Evolutionary conservation across 2,888 invertebrate species (phyloP).

Genomic region (Laspeyria flexula): DNA sequence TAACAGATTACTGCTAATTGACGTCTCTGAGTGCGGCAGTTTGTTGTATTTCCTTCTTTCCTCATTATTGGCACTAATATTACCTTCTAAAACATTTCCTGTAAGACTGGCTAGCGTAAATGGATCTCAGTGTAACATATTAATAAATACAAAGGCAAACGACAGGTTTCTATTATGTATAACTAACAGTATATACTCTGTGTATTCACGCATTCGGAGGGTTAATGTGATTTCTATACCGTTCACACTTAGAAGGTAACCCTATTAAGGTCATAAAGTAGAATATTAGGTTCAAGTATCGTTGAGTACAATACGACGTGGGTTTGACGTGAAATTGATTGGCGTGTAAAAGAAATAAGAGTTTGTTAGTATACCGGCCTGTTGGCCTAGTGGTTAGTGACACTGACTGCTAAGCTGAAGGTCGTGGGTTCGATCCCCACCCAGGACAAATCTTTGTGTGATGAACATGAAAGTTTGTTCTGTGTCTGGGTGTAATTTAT

Average conservation of each 20-base stretch:
- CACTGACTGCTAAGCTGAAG: no score
- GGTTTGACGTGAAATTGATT: neutral
- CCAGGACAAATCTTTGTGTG: no score
- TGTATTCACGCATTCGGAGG: slow-evolving; percentile 1
- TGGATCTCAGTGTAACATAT: slow-evolving; percentile 53
- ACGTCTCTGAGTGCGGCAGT: no score
- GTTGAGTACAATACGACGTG: neutral
- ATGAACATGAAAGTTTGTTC: no score
- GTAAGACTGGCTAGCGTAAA: slow-evolving; percentile 47
- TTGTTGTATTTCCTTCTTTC: no score
- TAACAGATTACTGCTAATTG: no score
- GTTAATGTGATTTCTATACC: neutral
- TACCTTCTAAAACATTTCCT: neutral
- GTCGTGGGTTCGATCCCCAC: no score
- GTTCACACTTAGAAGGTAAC: neutral
- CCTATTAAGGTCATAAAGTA: neutral
- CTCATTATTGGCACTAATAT: neutral
- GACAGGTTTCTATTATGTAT: slow-evolving; percentile 42
- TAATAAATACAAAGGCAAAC: slow-evolving; percentile 50
- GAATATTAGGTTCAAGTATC: neutral
- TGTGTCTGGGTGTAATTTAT: no score
- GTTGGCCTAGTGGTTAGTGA: no score
- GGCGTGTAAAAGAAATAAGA: neutral
- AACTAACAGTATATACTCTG: slow-evolving; percentile 12
- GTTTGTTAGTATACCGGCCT: no score